phyloP scores from a whole-genome alignment of 2,888 invertebrate species.

The Nemoura dubitans region DNA sequence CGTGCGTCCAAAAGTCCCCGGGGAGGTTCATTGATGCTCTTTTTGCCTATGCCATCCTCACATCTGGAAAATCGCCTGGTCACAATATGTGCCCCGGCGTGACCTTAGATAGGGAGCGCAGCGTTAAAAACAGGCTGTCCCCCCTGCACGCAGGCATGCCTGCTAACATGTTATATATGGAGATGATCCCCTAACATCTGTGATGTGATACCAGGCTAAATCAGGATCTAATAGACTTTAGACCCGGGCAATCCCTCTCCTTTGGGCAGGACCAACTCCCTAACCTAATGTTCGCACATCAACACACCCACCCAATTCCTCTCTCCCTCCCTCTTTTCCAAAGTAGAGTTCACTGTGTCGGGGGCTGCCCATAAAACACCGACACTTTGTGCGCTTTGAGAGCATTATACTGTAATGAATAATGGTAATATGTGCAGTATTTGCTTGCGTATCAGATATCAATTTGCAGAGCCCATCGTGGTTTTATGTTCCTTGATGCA shows the following conservation, averaged over 20 bases:
- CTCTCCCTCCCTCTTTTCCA: background rate
- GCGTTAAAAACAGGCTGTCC: conserved; percentile 22
- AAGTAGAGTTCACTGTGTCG: background rate
- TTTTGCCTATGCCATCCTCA: background rate
- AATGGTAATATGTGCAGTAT: background rate
- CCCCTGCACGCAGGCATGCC: background rate
- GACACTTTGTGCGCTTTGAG: conserved; percentile 21
- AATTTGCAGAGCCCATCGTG: background rate
- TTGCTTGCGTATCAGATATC: background rate
- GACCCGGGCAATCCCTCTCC: conserved; percentile 19
- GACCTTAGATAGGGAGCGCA: background rate
- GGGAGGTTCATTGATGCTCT: conserved; percentile 33
- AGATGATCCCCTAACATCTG: conserved; percentile 45
- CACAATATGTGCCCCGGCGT: conserved; percentile 7
- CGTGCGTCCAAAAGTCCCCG: conserved; percentile 2
- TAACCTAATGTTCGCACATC: conserved; percentile 49
- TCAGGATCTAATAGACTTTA: conserved; percentile 50
- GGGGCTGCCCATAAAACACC: background rate
- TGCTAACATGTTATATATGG: conserved; percentile 27
- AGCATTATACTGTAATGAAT: conserved; percentile 31
- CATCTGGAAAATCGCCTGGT: conserved; percentile 28
- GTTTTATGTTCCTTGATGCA: background rate
- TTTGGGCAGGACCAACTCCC: conserved; percentile 38
- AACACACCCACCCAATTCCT: conserved; percentile 40
- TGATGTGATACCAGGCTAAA: conserved; percentile 47